Evolutionary conservation across 2,797 vertebrate species (phyloP), one percentile per base, ranked within the genome.

Genomic region (Megalops cyprinoides): DNA sequence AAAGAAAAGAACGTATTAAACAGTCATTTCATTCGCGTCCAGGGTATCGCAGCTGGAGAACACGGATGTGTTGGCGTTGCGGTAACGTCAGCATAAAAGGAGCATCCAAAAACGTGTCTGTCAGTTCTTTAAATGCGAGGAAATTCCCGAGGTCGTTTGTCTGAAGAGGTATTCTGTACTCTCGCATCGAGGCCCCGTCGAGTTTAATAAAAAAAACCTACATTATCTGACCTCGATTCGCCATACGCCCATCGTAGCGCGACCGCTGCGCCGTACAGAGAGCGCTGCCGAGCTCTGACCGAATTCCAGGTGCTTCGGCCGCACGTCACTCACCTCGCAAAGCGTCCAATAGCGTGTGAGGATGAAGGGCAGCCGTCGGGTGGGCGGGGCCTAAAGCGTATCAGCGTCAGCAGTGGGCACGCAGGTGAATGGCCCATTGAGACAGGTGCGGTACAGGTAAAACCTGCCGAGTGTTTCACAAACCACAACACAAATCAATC

Each of bases 221-320:
- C 80, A 85, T 83, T 83, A 87, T 90, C 60, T 77, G 86, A 84
- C 81, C 85, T 90, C 79, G 87, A 87, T 90, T 90, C 85, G 87
- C 81, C 90, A 88, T 91, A 91, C 91, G 93, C 76, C 80, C 94
- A 94, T 94, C 90, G 88, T 89, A 86, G 86, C 88, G 86, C 83
- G 81, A 82, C 87, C 74, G 44, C 53, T 60, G 77, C 48, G 77
- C 79, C 79, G 81, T 25, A 48, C 87, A 51, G 81, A 88, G 58
- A 82, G 84, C 85, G 82, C 83, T 42, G 81, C 74, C 42, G 90
- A 87, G 91, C 92, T 92, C 89, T 91, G 92, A 94, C 79, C 42
- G 76, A 77, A 90, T 88, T 80, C 92, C 93, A 95, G 94, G 94
- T 94, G 91, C 90, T 91, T 91, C 92, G 88, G 80, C 88, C 89